Evolutionary conservation across 2,888 invertebrate genomes (phyloP).

Genomic region (Drosophila eohydei): DNA sequence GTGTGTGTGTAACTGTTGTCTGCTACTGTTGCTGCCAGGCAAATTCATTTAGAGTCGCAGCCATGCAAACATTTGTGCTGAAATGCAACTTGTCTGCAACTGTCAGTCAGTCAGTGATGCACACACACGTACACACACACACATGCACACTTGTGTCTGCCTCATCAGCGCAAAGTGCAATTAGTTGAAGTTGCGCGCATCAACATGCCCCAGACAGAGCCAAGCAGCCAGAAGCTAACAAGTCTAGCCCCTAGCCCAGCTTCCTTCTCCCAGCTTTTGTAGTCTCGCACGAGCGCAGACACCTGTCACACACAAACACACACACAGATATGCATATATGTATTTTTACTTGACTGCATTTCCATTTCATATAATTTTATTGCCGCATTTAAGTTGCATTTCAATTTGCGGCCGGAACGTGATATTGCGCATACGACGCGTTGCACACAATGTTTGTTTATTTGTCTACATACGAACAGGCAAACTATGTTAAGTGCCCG

Average conservation of each 20-base stretch:
- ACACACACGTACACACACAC: constrained; percentile 28
- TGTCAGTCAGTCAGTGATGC: constrained; percentile 70
- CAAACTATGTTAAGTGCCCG: constrained; percentile 69
- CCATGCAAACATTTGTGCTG: constrained; percentile 80
- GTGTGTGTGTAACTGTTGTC: constrained; percentile 34
- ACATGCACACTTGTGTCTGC: constrained; percentile 53
- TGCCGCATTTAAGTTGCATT: constrained; percentile 74
- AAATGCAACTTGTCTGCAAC: constrained; percentile 80
- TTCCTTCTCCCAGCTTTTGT: constrained; percentile 28
- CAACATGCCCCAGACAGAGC: constrained; percentile 67
- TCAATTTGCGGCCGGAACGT: constrained; percentile 67
- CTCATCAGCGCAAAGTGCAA: constrained; percentile 79
- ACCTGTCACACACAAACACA: constrained; percentile 57
- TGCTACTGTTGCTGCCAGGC: constrained; percentile 44
- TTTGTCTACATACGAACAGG: constrained; percentile 56
- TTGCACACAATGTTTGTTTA: constrained; percentile 56
- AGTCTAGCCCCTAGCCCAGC: constrained; percentile 55
- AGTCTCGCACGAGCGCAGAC: constrained; percentile 57
- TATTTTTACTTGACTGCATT: constrained; percentile 62
- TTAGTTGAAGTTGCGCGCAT: constrained; percentile 79
- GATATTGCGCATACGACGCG: constrained; percentile 62
- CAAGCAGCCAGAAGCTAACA: constrained; percentile 69
- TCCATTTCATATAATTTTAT: constrained; percentile 73
- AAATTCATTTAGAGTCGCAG: constrained; percentile 77
- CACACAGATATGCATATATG: constrained; percentile 1